These are phyloP conservation scores for Botia kubotai DNA, from an alignment of 2,797 vertebrate species.

Conservation along the genomic window DNA sequence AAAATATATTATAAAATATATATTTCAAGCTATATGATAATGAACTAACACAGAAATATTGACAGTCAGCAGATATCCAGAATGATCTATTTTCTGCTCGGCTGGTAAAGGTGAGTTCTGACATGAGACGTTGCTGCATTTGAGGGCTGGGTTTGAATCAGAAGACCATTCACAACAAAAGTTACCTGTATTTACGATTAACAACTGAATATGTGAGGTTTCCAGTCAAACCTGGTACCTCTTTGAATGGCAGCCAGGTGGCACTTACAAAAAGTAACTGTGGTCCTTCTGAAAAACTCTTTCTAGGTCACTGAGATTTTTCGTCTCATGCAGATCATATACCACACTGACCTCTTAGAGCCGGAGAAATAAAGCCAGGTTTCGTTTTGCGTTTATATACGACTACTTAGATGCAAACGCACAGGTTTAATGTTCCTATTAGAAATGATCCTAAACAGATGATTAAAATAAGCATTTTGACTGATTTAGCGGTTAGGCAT, in stretches of 20 bases:
- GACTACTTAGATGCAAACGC: background rate
- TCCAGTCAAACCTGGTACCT: background rate
- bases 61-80: background rate
- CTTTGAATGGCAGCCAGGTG: conserved; percentile 13
- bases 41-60: background rate
- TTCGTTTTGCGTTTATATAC: background rate
- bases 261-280: conserved; percentile 13
- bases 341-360: background rate
- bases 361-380: background rate
- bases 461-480: too few relatives aligned
- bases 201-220: background rate
- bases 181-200: background rate
- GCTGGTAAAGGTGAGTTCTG: background rate
- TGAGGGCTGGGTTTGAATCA: background rate
- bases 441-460: too few relatives aligned
- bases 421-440: too few relatives aligned
- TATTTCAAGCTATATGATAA: background rate
- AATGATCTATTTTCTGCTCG: background rate
- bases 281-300: conserved; percentile 46
- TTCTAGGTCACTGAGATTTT: conserved; percentile 45
- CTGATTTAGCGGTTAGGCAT: too few relatives aligned
- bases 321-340: background rate
- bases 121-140: background rate
- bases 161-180: background rate
- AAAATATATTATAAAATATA: too few relatives aligned